Percentiles rank a stretch among this genome's conserved stretches.
phyloP scores from a whole-genome alignment of 2,797 vertebrate genomes.

The Acanthurus lineatus region DNA sequence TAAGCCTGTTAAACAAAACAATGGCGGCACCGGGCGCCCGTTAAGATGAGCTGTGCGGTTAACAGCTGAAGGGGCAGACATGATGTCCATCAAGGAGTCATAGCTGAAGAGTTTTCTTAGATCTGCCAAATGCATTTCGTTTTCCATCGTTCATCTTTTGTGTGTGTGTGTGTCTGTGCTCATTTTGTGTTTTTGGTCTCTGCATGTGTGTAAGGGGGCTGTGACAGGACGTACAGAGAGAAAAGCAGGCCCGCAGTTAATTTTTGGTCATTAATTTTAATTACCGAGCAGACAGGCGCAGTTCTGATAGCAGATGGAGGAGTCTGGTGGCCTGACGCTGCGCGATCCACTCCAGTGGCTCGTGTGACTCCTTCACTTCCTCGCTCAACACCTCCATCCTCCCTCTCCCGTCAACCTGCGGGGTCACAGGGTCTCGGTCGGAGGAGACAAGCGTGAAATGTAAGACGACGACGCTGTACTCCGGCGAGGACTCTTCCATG shows the following conservation, averaged over 20 bases:
- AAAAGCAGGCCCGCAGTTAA: conserved; percentile 49
- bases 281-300: conserved; percentile 62
- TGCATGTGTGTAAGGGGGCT: background rate
- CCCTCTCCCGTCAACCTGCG: conserved; percentile 32
- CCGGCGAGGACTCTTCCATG: conserved; percentile 34
- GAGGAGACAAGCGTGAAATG: conserved; percentile 64
- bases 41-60: conserved; percentile 20
- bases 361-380: conserved; percentile 45
- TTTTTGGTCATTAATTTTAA: conserved; percentile 74
- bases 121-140: conserved; percentile 13
- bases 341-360: conserved; percentile 50
- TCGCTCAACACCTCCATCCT: conserved; percentile 41
- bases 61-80: conserved; percentile 28
- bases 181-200: background rate
- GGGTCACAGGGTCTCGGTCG: conserved; percentile 56
- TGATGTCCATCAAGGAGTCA: conserved; percentile 40
- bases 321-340: conserved; percentile 44
- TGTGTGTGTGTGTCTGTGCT: conserved; percentile 2
- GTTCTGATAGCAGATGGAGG: conserved; percentile 72
- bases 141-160: background rate
- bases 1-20: conserved; percentile 65
- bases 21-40: background rate
- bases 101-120: conserved; percentile 28
- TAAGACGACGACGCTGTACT: conserved; percentile 44
- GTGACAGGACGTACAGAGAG: conserved; percentile 19